Evolutionary conservation across 2,113 vertebrate genomes (phyloP).

Genomic region (Crypturellus undulatus): DNA sequence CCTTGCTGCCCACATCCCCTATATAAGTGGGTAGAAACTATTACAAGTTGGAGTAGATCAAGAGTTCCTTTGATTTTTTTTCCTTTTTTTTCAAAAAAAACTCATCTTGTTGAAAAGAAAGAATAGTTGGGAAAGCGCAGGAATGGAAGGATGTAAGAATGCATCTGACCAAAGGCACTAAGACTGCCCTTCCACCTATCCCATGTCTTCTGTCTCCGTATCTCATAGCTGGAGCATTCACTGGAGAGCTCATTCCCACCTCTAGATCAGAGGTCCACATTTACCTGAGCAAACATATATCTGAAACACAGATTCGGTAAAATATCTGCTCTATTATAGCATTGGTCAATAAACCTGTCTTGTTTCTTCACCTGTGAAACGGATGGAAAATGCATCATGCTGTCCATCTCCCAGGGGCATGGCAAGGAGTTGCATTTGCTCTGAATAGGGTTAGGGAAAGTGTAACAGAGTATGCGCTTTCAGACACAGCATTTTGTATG

Average conservation of each 20-base stretch:
- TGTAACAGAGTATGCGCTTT: neutral
- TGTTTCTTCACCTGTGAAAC: neutral
- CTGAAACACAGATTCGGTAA: neutral
- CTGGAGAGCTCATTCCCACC: no score
- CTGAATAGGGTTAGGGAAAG: neutral
- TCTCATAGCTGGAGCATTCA: no score
- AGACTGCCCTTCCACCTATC: neutral
- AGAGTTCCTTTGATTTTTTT: neutral
- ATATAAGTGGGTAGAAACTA: neutral
- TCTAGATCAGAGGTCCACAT: neutral
- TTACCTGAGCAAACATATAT: neutral
- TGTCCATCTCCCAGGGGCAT: neutral
- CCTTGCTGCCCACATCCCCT: neutral
- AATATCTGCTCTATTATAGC: neutral
- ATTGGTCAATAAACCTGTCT: neutral
- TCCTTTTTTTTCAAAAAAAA: neutral
- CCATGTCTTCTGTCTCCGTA: accelerated
- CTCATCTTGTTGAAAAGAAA: no score
- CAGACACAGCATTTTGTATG: neutral
- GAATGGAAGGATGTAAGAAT: neutral
- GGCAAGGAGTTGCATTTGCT: neutral
- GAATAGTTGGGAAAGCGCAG: neutral
- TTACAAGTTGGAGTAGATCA: neutral
- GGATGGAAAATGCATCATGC: neutral
- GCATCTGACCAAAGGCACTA: accelerated